A percentile compares a stretch with the other conserved stretches of the same genome.
These are phyloP conservation scores for Sakesphorus luctuosus DNA, from an alignment of 2,113 vertebrate species.

Conservation along the genomic window DNA sequence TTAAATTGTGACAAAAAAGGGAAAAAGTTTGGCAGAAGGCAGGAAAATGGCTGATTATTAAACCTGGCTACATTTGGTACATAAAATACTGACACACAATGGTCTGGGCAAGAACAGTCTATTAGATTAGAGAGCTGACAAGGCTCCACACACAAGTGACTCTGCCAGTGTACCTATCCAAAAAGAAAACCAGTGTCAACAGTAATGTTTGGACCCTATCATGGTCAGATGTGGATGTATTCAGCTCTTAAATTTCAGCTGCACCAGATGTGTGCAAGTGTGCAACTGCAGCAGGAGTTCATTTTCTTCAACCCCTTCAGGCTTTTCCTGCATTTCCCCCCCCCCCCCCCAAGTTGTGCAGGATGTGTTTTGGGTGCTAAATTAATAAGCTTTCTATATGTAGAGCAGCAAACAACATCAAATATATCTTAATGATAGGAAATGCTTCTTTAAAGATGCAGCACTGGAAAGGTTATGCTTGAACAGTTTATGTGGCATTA, in stretches of 20 bases:
- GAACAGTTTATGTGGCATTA: background rate
- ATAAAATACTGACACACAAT: conserved; percentile 68
- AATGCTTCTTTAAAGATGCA: background rate
- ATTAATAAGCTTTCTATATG: background rate
- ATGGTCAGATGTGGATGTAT: conserved; percentile 46
- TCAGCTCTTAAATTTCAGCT: conserved; percentile 59
- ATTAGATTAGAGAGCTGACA: conserved; percentile 70
- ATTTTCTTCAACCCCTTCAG: conserved; percentile 4
- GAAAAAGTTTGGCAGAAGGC: conserved; percentile 39
- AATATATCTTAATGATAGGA: background rate
- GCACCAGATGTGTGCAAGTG: conserved; percentile 62
- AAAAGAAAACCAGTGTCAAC: conserved; percentile 65
- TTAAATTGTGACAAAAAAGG: conserved; percentile 9
- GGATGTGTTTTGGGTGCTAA: background rate
- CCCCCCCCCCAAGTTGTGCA: background rate
- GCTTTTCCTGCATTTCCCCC: background rate
- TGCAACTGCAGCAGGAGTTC: conserved; percentile 34
- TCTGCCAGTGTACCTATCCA: conserved; percentile 64
- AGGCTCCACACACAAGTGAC: conserved; percentile 25
- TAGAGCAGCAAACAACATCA: background rate
- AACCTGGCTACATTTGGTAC: conserved; percentile 53
- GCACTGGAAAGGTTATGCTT: background rate
- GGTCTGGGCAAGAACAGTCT: conserved; percentile 67
- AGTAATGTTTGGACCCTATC: conserved; percentile 45
- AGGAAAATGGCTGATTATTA: conserved; percentile 43